phyloP scores from a whole-genome alignment of 2,113 vertebrate species.

The Leptodactylus fuscus region DNA sequence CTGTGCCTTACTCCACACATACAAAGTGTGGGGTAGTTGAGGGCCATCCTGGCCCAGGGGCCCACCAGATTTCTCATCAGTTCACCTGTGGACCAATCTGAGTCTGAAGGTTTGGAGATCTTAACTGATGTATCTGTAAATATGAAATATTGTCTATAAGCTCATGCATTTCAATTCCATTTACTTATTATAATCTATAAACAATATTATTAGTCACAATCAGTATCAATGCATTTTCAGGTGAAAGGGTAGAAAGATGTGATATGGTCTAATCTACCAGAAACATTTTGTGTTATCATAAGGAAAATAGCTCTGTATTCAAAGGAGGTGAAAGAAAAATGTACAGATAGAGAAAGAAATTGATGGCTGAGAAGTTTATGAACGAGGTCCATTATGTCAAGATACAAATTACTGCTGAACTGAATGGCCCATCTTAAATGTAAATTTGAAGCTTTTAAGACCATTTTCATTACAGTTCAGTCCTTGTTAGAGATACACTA shows the following conservation, averaged over 20 bases:
- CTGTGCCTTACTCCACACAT: too few relatives aligned
- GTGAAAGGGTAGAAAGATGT: slow-evolving; percentile 13
- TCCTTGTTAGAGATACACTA: slow-evolving; percentile 61
- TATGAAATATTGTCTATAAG: neutral
- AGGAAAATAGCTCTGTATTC: slow-evolving; percentile 46
- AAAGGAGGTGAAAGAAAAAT: slow-evolving; percentile 57
- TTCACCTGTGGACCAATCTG: too few relatives aligned
- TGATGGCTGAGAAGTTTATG: slow-evolving; percentile 61
- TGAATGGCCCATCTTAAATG: slow-evolving; percentile 61
- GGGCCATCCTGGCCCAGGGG: too few relatives aligned
- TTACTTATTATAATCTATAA: neutral
- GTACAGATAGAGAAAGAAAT: slow-evolving; percentile 53
- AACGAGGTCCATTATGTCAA: slow-evolving; percentile 60
- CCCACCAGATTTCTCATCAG: too few relatives aligned
- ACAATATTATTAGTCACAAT: neutral
- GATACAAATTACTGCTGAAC: slow-evolving; percentile 62
- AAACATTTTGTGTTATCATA: slow-evolving; percentile 38
- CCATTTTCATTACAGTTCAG: slow-evolving; percentile 61
- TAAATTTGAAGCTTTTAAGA: slow-evolving; percentile 62
- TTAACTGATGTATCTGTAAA: neutral
- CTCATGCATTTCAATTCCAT: neutral
- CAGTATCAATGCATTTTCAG: slow-evolving; percentile 2
- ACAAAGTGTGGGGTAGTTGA: too few relatives aligned
- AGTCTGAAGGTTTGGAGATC: neutral
- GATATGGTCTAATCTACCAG: slow-evolving; percentile 37